phyloP scores from a whole-genome alignment of 2,113 vertebrate species.

The Octodon degus region DNA sequence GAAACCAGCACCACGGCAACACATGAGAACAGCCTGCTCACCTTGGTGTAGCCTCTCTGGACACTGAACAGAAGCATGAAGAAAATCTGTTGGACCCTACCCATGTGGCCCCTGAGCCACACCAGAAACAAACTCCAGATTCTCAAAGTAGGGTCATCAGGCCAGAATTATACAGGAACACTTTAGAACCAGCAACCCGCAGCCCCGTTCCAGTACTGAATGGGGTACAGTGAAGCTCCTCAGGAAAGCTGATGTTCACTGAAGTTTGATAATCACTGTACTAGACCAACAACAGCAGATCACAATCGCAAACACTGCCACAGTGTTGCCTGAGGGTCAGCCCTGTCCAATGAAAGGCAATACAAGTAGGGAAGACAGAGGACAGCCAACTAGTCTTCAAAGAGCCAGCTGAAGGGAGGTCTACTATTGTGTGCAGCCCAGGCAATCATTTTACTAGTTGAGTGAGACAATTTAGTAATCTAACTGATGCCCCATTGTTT shows the following conservation, averaged over 20 bases:
- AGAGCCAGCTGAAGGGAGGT: neutral
- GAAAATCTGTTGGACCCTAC: neutral
- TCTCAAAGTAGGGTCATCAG: neutral
- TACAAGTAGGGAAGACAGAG: neutral
- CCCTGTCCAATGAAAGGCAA: no score
- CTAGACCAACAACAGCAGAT: neutral
- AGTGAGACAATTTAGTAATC: neutral
- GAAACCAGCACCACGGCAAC: neutral
- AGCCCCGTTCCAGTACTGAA: neutral
- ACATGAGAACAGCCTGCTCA: neutral
- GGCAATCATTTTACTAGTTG: neutral
- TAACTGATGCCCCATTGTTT: neutral
- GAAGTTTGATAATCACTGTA: neutral
- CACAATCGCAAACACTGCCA: fast-evolving
- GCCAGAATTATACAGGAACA: neutral
- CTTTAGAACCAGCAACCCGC: neutral
- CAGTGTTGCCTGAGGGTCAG: neutral
- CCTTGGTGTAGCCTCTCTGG: neutral
- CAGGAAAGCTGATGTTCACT: neutral
- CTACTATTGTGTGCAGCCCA: no score
- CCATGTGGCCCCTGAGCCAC: fast-evolving
- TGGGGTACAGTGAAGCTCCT: no score
- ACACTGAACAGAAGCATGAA: neutral
- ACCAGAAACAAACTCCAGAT: neutral
- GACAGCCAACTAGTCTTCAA: neutral